These are phyloP conservation scores for Therioaphis trifolii DNA, from an alignment of 2,888 invertebrate genomes.

Conservation along the genomic window DNA sequence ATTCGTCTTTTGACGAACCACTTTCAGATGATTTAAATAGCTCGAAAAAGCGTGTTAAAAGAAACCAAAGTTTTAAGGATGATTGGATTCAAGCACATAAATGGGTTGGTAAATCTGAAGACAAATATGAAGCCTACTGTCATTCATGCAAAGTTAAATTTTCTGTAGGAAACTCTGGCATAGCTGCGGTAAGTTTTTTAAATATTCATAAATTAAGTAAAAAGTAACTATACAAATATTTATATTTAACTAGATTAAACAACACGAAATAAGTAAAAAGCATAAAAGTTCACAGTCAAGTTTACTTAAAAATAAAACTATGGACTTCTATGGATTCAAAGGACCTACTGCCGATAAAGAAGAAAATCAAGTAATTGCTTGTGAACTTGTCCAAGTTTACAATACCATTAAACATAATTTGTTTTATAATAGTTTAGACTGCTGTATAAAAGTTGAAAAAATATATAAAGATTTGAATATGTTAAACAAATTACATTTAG, in stretches of 20 bases:
- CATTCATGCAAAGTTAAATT: conserved; percentile 14
- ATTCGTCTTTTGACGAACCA: too few relatives aligned
- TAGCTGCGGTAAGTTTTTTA: conserved; percentile 16
- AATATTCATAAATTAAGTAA: conserved; percentile 23
- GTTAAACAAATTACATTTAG: conserved; percentile 55
- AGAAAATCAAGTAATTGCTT: conserved; percentile 64
- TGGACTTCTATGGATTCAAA: conserved; percentile 24
- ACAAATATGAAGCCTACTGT: conserved; percentile 37
- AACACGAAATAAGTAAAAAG: conserved; percentile 26
- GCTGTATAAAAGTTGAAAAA: conserved; percentile 64
- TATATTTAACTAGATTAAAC: conserved; percentile 9
- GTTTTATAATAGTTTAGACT: conserved; percentile 65
- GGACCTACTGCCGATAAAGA: conserved; percentile 43
- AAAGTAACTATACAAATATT: background rate
- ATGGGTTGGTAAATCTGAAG: conserved; percentile 25
- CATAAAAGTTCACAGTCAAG: conserved; percentile 23
- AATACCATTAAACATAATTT: conserved; percentile 65
- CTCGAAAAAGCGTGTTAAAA: background rate
- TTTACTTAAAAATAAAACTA: conserved; percentile 32
- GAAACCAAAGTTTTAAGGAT: conserved; percentile 30
- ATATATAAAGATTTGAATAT: conserved; percentile 65
- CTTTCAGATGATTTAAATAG: too few relatives aligned
- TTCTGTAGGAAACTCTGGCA: conserved; percentile 17
- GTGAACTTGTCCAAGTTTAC: conserved; percentile 65
- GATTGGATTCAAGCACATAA: background rate